These are phyloP conservation scores for Butastur rufipennis DNA, from an alignment of 2,113 vertebrate species.

Conservation along the genomic window DNA sequence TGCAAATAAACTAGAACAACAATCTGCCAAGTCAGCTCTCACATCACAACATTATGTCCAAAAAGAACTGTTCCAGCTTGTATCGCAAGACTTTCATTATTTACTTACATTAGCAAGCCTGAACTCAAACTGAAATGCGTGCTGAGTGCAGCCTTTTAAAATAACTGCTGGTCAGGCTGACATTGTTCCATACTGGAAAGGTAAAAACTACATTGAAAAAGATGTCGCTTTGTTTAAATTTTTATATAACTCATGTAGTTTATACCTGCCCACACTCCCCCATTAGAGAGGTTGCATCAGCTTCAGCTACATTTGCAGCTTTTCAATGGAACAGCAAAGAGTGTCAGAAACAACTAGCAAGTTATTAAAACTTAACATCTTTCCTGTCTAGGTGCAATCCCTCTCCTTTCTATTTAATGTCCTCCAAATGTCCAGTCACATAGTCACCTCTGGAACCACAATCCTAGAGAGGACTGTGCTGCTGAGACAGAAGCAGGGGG, in stretches of 20 bases:
- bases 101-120: background rate
- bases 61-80: background rate
- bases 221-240: background rate
- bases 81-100: background rate
- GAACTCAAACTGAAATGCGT: background rate
- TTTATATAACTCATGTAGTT: background rate
- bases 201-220: background rate
- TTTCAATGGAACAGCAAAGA: background rate
- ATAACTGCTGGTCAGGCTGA: background rate
- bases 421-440: background rate
- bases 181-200: background rate
- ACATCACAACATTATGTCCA: rapidly evolving
- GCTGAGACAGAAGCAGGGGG: background rate
- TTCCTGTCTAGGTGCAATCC: background rate
- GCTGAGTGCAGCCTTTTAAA: background rate
- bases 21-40: background rate
- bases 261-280: background rate
- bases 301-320: background rate
- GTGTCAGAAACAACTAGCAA: background rate
- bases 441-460: background rate
- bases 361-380: background rate
- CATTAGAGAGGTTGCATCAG: background rate
- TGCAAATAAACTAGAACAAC: background rate
- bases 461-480: background rate
- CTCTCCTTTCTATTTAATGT: background rate